A percentile compares a stretch with the other conserved stretches of the same genome.
Conservation (phyloP, 2,113 vertebrate genomes). For the Catharus bicknelli region DNA sequence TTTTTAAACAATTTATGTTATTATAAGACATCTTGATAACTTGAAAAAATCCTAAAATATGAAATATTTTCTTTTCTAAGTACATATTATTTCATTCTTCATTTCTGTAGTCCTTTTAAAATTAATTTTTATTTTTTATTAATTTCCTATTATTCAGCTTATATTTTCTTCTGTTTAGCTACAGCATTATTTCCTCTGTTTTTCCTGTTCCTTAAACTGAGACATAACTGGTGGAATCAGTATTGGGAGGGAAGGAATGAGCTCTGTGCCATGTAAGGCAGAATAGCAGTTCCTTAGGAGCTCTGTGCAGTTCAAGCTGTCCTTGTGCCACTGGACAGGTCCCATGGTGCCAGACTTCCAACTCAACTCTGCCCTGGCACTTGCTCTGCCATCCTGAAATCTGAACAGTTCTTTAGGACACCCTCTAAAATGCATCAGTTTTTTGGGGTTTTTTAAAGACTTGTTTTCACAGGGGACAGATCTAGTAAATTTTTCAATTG, state of each 20-base stretch:
- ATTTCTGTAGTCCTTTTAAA: not conserved
- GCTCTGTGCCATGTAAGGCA: not conserved
- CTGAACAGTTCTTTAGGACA: rapidly evolving
- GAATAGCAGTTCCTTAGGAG: rapidly evolving
- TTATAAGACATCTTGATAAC: too few species aligned
- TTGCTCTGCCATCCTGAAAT: not conserved
- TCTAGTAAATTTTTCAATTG: not conserved
- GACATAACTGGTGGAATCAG: not conserved
- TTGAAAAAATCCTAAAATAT: not conserved
- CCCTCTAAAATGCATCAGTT: rapidly evolving
- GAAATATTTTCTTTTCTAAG: not conserved
- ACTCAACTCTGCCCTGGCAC: not conserved
- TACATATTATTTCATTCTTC: not conserved
- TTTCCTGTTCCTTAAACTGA: not conserved
- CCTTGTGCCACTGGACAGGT: rapidly evolving
- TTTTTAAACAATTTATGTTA: not conserved
- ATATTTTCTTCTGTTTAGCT: not conserved
- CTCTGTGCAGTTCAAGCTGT: not conserved
- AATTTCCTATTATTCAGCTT: not conserved
- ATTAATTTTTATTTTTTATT: not conserved
- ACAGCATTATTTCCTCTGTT: not conserved
- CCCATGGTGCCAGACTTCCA: not conserved
- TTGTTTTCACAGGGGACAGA: not conserved
- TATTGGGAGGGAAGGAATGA: not conserved
- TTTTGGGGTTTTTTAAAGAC: not conserved